phyloP scores from a whole-genome alignment of 2,888 invertebrate genomes.

The Plebejus melissa region DNA sequence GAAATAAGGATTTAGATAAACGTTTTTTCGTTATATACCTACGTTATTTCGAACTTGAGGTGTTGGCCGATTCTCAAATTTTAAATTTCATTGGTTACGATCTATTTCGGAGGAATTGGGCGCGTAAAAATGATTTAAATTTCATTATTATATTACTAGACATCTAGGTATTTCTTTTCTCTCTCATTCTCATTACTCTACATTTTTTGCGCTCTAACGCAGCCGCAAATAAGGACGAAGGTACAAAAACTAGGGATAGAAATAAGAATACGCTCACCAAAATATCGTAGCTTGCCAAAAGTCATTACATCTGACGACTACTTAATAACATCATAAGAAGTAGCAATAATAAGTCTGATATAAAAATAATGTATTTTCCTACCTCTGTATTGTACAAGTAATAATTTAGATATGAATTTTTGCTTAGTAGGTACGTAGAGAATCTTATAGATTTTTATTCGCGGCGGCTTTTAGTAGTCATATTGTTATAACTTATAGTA shows the following conservation, averaged over 20 bases:
- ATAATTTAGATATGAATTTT: background rate
- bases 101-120: no score
- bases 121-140: background rate
- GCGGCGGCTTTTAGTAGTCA: background rate
- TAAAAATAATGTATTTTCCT: background rate
- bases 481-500: background rate
- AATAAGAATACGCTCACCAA: background rate
- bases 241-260: background rate
- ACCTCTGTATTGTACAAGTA: background rate
- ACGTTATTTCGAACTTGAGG: no score
- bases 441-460: background rate
- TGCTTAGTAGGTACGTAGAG: background rate
- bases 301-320: background rate
- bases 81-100: no score
- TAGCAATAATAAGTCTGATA: background rate
- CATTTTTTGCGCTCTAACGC: background rate
- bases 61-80: no score
- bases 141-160: background rate
- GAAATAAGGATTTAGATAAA: no score
- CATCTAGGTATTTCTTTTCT: background rate
- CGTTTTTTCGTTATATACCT: no score
- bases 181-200: background rate
- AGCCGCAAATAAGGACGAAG: background rate
- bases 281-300: conserved; percentile 4
- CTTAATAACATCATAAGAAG: background rate